Base-by-base conservation (phyloP, 2,888 invertebrate species). In the Achlya flavicornis region DNA sequence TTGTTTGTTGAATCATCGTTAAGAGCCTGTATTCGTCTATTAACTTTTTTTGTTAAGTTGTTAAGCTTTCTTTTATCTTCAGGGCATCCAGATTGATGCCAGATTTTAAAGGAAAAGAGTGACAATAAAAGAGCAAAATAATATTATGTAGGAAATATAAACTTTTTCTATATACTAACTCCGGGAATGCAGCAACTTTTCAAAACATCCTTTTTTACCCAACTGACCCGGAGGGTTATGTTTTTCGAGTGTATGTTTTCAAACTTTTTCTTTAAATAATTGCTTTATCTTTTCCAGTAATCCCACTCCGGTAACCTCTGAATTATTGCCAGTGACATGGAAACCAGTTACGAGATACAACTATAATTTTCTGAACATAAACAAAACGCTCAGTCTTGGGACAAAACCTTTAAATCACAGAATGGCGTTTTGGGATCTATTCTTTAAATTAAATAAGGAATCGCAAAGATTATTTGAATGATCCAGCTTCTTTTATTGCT, bases 341-440 rank as follows among this genome's bases (percentile, higher is more conserved):
- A 43, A 64, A n/a, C 79, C 85, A 1, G 16, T 83, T 0, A 75
- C 74, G 2, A 64, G 66, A 2, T 71, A 73, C 3, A 62, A 61
- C 0, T 75, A 71, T 19, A 70, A 70, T 43, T 86, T 77, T 59
- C 61, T 87, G 43, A 72, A 74, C 46, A 84, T 88, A 43, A 78
- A 76, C 43, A 46, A 68, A 0, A 69, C 79, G 0, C 53, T 88
- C 1, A 65, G 63, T 16, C 63, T 81, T 35, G 72, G 66, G 4
- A 77, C 68, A 3, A 74, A 81, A 59, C 84, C 84, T 10, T 76
- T 76, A 10, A 72, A 80, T 26, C 61, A 72, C 3, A 74, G 87
- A 59, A 79, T 86, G 78, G 77, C 86, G 0, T 87, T 84, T 65
- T 85, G 84, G 82, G 77, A 87, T 26, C 68, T 85, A 4, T 84